Conservation (phyloP, 2,888 invertebrate species). For the Reticulitermes lucifugus region DNA sequence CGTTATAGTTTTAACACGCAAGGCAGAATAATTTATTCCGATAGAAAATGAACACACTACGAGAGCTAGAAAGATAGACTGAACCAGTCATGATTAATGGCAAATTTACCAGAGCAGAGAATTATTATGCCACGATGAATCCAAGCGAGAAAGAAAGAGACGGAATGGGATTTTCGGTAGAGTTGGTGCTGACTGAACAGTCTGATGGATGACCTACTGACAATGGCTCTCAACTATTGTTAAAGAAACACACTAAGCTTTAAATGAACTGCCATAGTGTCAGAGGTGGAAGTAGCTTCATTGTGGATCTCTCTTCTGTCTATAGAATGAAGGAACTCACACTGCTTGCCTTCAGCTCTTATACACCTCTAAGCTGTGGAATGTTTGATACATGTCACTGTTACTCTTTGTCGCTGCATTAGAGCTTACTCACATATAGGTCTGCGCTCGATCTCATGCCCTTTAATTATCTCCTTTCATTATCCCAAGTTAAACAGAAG, state of each 20-base stretch:
- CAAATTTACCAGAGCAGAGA: constrained; percentile 9
- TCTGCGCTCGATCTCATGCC: too few species aligned
- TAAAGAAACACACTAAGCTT: constrained; percentile 11
- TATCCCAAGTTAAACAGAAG: too few species aligned
- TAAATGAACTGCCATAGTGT: background rate
- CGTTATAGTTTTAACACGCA: too few species aligned
- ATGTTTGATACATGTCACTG: background rate
- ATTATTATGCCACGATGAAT: background rate
- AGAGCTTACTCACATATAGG: too few species aligned
- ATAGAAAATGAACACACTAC: too few species aligned
- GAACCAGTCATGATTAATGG: background rate
- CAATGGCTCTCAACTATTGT: background rate
- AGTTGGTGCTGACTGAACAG: background rate
- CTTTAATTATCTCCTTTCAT: too few species aligned
- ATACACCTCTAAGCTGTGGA: background rate
- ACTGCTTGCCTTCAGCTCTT: background rate
- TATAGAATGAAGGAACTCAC: background rate
- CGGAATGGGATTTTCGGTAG: background rate
- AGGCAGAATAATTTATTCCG: too few species aligned
- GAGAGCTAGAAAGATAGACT: background rate
- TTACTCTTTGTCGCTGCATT: background rate
- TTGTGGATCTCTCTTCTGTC: background rate
- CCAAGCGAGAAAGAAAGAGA: background rate
- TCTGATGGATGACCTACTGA: constrained; percentile 10
- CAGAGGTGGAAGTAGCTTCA: background rate